Evolutionary conservation across 2,797 vertebrate species (phyloP).

Genomic region (Zenarchopterus dispar): DNA sequence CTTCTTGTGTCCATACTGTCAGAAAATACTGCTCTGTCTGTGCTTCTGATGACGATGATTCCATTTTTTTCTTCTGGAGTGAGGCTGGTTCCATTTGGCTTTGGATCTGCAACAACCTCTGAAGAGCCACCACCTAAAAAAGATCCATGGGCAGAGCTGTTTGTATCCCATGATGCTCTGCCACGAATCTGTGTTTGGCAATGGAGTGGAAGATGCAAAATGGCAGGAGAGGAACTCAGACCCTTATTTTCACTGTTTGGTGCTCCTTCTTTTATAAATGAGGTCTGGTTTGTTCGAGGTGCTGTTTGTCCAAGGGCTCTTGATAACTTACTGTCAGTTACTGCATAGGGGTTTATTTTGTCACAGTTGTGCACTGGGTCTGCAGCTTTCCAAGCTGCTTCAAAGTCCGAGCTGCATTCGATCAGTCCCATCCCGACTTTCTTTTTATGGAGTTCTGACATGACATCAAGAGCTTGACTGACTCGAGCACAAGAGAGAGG

Average conservation of each 20-base stretch:
- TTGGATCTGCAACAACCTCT: slow-evolving; percentile 37
- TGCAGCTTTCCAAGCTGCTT: slow-evolving; percentile 76
- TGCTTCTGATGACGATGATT: slow-evolving; percentile 65
- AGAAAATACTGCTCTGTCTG: slow-evolving; percentile 74
- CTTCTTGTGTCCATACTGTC: slow-evolving; percentile 46
- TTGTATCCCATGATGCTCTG: slow-evolving; percentile 66
- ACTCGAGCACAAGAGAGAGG: slow-evolving; percentile 76
- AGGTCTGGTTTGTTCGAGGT: slow-evolving; percentile 71
- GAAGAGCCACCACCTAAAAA: slow-evolving; percentile 37
- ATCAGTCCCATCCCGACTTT: slow-evolving; percentile 68
- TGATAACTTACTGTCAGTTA: slow-evolving; percentile 52
- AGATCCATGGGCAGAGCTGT: slow-evolving; percentile 43
- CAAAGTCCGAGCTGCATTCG: slow-evolving; percentile 77
- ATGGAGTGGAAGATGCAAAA: slow-evolving; percentile 77
- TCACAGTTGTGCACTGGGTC: slow-evolving; percentile 60
- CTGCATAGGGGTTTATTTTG: slow-evolving; percentile 69
- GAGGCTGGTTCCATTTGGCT: slow-evolving; percentile 51
- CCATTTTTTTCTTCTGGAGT: slow-evolving; percentile 64
- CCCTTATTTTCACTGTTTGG: slow-evolving; percentile 46
- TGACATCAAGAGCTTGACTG: slow-evolving; percentile 73
- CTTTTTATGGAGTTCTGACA: slow-evolving; percentile 67
- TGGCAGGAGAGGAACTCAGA: slow-evolving; percentile 76
- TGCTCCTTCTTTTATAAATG: slow-evolving; percentile 50
- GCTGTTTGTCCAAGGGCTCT: slow-evolving; percentile 48
- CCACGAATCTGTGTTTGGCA: slow-evolving; percentile 78